These are phyloP conservation scores for Dendroctonus ponderosae DNA, from an alignment of 1,140 invertebrate species.

Conservation along the genomic window DNA sequence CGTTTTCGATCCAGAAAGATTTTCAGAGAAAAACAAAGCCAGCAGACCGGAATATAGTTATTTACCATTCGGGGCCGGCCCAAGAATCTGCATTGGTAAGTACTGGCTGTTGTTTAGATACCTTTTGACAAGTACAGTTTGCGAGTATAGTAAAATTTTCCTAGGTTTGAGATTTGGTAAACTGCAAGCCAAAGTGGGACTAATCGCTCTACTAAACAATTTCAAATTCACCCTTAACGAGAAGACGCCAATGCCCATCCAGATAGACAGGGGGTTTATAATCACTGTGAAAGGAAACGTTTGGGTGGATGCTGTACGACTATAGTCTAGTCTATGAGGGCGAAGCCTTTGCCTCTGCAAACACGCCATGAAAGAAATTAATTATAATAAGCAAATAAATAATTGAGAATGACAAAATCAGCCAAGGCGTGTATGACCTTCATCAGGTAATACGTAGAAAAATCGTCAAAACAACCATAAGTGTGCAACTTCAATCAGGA, in stretches of 20 bases:
- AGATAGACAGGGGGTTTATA: slow-evolving; percentile 40
- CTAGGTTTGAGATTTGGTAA: slow-evolving; percentile 49
- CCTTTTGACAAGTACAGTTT: neutral
- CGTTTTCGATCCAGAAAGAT: slow-evolving; percentile 64
- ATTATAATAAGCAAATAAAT: too few relatives aligned
- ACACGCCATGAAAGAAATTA: too few relatives aligned
- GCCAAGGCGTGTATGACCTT: too few relatives aligned
- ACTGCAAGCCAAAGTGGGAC: slow-evolving; percentile 48
- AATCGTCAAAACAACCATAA: too few relatives aligned
- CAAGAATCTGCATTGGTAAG: slow-evolving; percentile 60
- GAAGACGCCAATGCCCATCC: slow-evolving; percentile 40
- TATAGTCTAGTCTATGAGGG: too few relatives aligned
- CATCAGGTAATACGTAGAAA: too few relatives aligned
- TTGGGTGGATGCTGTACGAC: neutral
- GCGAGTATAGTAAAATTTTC: slow-evolving; percentile 8
- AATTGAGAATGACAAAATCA: too few relatives aligned
- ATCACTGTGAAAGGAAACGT: slow-evolving; percentile 33
- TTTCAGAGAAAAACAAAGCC: slow-evolving; percentile 49
- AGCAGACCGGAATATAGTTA: slow-evolving; percentile 49
- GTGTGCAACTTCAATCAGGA: too few relatives aligned
- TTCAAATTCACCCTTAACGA: slow-evolving; percentile 41
- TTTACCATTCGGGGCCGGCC: slow-evolving; percentile 61
- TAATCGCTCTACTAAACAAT: slow-evolving; percentile 43
- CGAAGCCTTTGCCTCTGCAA: too few relatives aligned
- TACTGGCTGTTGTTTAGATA: neutral